A percentile compares a stretch with the other conserved stretches of the same genome.
Conservation (phyloP, 2,113 vertebrate species). For the Eulemur macaco region DNA sequence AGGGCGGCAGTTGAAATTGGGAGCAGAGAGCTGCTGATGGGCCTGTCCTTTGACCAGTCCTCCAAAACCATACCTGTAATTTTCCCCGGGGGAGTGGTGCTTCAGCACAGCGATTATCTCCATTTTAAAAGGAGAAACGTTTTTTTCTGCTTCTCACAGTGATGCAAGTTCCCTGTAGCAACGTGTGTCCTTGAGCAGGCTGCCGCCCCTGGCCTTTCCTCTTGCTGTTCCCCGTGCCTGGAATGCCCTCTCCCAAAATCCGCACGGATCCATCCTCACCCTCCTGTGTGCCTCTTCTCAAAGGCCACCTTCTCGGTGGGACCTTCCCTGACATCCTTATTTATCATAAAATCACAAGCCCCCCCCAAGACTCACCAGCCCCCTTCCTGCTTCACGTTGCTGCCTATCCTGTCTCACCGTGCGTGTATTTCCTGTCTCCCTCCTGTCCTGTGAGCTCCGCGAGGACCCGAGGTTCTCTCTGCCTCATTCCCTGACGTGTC, state of each 20-base stretch:
- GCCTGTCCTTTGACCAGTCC: background rate
- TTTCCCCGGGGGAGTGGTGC: background rate
- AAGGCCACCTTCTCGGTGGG: background rate
- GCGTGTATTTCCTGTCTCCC: background rate
- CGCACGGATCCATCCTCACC: background rate
- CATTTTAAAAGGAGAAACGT: background rate
- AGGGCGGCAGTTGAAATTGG: accelerated
- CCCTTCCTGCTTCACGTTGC: background rate
- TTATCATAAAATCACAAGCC: background rate
- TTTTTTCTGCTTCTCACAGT: background rate
- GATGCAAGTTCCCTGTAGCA: background rate
- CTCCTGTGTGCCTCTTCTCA: background rate
- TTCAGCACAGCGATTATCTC: background rate
- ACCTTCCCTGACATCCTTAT: background rate
- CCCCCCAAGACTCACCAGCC: background rate
- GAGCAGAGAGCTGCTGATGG: background rate
- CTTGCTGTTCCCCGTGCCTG: background rate
- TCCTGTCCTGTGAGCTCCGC: background rate
- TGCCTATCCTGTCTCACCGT: accelerated
- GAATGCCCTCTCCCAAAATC: background rate
- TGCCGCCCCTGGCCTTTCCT: background rate
- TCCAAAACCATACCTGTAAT: background rate
- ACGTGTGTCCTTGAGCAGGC: too few species aligned
- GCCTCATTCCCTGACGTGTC: too few species aligned
- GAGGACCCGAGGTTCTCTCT: background rate